Evolutionary conservation across 2,113 vertebrate species (phyloP).

Genomic region (Pimephales promelas): DNA sequence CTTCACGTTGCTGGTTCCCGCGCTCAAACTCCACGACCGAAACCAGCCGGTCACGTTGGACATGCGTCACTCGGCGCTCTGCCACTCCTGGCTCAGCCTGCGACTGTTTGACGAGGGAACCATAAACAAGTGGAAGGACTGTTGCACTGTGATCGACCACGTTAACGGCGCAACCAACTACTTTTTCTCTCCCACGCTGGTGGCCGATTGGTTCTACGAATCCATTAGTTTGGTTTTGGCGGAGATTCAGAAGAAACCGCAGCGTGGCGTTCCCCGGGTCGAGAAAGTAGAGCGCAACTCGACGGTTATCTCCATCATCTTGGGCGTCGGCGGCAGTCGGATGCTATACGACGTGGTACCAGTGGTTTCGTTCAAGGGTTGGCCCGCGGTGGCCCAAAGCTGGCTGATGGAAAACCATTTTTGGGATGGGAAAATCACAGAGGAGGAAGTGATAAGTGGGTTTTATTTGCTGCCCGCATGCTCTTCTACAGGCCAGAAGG

Average conservation of each 20-base stretch:
- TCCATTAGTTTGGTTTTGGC: constrained; percentile 89
- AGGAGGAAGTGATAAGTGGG: constrained; percentile 97
- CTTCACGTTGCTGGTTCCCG: constrained; percentile 94
- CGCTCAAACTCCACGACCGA: constrained; percentile 95
- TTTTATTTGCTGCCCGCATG: constrained; percentile 95
- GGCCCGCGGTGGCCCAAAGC: constrained; percentile 96
- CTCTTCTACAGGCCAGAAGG: constrained; percentile 88
- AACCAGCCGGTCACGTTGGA: constrained; percentile 97
- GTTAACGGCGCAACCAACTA: constrained; percentile 90
- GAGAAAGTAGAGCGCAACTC: constrained; percentile 93
- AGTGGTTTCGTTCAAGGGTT: constrained; percentile 96
- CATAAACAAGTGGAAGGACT: constrained; percentile 95
- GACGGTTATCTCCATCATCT: constrained; percentile 90
- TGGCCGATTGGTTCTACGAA: constrained; percentile 95
- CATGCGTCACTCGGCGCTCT: constrained; percentile 94
- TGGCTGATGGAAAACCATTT: constrained; percentile 99
- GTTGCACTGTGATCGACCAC: constrained; percentile 92
- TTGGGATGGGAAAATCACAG: constrained; percentile 98
- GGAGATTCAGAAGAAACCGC: constrained; percentile 95
- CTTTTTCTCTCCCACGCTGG: constrained; percentile 94
- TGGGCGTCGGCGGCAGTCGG: constrained; percentile 93
- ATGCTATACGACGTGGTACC: constrained; percentile 97
- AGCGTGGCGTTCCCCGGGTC: constrained; percentile 91
- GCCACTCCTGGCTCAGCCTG: constrained; percentile 97
- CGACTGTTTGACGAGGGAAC: constrained; percentile 94